A percentile compares a stretch with the other conserved stretches of the same genome.
phyloP scores from a whole-genome alignment of 2,113 vertebrate genomes.

The Xenus cinereus region DNA sequence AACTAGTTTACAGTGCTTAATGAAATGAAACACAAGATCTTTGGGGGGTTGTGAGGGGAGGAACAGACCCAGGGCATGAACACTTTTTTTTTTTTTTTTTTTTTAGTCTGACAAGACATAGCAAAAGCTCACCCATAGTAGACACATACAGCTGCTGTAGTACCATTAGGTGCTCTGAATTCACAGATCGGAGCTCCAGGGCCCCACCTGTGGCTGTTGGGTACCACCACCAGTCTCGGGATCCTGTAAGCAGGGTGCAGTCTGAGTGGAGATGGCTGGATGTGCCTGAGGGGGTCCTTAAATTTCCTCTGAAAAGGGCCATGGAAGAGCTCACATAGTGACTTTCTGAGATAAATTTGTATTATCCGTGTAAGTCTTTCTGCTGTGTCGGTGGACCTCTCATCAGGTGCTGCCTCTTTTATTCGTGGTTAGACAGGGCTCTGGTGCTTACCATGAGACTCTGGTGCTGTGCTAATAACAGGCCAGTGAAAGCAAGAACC shows the following conservation, averaged over 20 bases:
- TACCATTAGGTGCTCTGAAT: not conserved
- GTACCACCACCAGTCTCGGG: rapidly evolving
- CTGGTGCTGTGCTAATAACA: too few species aligned
- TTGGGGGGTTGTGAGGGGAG: not conserved
- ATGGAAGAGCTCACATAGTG: rapidly evolving
- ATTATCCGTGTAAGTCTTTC: too few species aligned
- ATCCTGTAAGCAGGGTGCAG: not conserved
- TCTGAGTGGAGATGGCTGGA: not conserved
- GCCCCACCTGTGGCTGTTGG: not conserved
- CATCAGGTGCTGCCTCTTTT: not conserved
- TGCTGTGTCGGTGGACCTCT: rapidly evolving
- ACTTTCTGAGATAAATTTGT: not conserved
- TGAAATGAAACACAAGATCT: not conserved
- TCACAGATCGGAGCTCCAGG: not conserved
- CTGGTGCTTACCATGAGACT: not conserved
- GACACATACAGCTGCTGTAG: not conserved
- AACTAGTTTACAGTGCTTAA: not conserved
- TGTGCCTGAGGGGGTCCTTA: not conserved
- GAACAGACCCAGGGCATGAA: not conserved
- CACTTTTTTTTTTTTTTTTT: too few species aligned
- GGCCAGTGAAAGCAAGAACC: not conserved
- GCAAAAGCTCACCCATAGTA: not conserved
- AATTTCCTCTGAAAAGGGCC: not conserved
- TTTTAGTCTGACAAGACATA: not conserved
- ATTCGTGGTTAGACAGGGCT: too few species aligned